phyloP scores from a whole-genome alignment of 2,113 vertebrate species.

The Microcebus ravelobensis region DNA sequence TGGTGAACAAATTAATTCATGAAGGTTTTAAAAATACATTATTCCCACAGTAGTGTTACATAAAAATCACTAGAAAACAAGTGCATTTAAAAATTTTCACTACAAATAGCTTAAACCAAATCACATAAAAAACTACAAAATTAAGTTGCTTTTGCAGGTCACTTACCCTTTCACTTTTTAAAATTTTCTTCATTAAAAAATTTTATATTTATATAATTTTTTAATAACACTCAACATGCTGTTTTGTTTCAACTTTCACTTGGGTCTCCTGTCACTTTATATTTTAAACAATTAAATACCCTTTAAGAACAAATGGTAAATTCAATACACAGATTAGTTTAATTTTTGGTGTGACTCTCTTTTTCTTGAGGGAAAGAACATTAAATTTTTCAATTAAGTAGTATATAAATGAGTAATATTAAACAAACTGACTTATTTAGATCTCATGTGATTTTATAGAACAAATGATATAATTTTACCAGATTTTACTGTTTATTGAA shows the following conservation, averaged over 20 bases:
- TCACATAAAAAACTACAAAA: slow-evolving; percentile 1
- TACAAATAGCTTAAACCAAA: slow-evolving; percentile 51
- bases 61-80: slow-evolving; percentile 30
- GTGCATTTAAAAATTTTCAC: not conserved
- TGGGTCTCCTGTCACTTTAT: slow-evolving; percentile 47
- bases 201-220: not conserved
- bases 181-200: slow-evolving; percentile 39
- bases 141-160: slow-evolving; percentile 8
- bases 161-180: slow-evolving; percentile 50
- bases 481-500: not conserved
- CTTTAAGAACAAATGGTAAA: slow-evolving; percentile 46
- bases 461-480: not conserved
- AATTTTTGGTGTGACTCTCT: not conserved
- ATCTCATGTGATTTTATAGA: not conserved
- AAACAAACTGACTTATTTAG: not conserved
- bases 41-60: not conserved
- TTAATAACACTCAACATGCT: slow-evolving; percentile 20
- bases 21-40: slow-evolving; percentile 49
- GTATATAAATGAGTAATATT: not conserved
- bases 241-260: slow-evolving; percentile 48
- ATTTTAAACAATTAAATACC: slow-evolving; percentile 69
- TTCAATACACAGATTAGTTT: slow-evolving; percentile 55
- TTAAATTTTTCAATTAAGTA: not conserved
- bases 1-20: slow-evolving; percentile 23
- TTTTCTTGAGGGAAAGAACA: slow-evolving; percentile 13